These are phyloP conservation scores for Trichomycterus rosablanca DNA, from an alignment of 2,113 vertebrate genomes.

Conservation along the genomic window DNA sequence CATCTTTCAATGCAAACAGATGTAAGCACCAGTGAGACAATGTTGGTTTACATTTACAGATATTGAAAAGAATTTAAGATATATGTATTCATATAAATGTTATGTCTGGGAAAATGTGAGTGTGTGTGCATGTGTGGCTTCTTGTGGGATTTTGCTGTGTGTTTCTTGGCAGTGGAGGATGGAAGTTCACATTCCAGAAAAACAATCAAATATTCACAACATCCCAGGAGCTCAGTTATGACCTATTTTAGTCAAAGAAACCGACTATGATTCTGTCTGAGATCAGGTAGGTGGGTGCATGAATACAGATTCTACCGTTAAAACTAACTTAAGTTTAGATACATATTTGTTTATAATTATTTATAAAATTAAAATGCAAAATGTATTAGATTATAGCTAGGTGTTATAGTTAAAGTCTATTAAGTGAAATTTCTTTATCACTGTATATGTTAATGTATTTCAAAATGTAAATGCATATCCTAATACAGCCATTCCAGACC, in stretches of 20 bases:
- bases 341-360: too few species aligned
- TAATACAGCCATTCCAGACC: too few species aligned
- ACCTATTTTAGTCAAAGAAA: slow-evolving; percentile 67
- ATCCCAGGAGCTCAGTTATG: slow-evolving; percentile 45
- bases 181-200: slow-evolving; percentile 53
- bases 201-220: slow-evolving; percentile 57
- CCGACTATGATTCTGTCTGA: slow-evolving; percentile 9
- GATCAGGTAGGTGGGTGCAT: neutral
- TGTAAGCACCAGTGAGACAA: too few species aligned
- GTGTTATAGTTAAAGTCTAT: too few species aligned
- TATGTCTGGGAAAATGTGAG: slow-evolving; percentile 7
- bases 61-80: too few species aligned
- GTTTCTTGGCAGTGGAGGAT: slow-evolving; percentile 57
- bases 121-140: slow-evolving; percentile 14
- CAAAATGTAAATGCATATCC: too few species aligned
- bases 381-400: too few species aligned
- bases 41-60: too few species aligned
- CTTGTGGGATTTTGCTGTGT: slow-evolving; percentile 29
- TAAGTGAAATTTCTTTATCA: too few species aligned
- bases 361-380: too few species aligned
- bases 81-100: neutral
- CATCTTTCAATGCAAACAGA: neutral
- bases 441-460: too few species aligned
- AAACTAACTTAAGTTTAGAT: too few species aligned
- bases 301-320: neutral